Evolutionary conservation across 2,888 invertebrate genomes (phyloP), one percentile per base, ranked within the genome.

Genomic region (Nematopogon swammerdamellus): DNA sequence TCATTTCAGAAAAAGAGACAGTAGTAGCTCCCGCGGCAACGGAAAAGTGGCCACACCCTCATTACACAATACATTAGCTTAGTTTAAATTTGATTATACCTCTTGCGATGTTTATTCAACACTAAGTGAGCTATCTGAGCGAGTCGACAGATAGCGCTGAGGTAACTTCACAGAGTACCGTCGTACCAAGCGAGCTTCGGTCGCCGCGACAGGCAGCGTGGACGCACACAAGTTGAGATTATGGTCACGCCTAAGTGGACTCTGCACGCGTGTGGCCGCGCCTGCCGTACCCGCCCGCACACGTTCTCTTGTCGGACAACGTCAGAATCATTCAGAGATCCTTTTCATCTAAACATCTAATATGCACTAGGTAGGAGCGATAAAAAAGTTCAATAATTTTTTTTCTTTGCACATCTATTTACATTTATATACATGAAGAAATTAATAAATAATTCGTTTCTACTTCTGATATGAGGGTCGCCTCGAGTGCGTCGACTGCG

Each of bases 361-460:
- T 62, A 67, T 64, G 66, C 61, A 65, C 67, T 69, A 67, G 64
- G 58, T 69, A 67, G 64, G 58, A 66, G 63, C 53, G 62, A 61
- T 64, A 59, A 63, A 61, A 61, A 58, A 64, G 60, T 61, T 62
- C 60, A 63, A 63, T 63, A 63, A 54, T 43, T 43, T 42, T 47
- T 42, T 48, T 59, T 63, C 64, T 64, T 62, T 68, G 67, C 67
- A 65, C 62, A 66, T 65, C 61, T 77, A 77, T 77, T 72, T 77
- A 77, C 77, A 77, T 75, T 72, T 74, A 36, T 70, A 68, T 77
- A 77, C 77, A 77, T 69, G 65, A 67, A 68, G 68, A 72, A 74
- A 72, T 63, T 65, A 72, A 45, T 70, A 68, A 70, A 69, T 68
- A 67, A 25, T 67, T 62, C 63, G 70, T 71, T 70, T 70, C 69